phyloP scores from a whole-genome alignment of 2,888 invertebrate species.

The Adelphocoris suturalis region DNA sequence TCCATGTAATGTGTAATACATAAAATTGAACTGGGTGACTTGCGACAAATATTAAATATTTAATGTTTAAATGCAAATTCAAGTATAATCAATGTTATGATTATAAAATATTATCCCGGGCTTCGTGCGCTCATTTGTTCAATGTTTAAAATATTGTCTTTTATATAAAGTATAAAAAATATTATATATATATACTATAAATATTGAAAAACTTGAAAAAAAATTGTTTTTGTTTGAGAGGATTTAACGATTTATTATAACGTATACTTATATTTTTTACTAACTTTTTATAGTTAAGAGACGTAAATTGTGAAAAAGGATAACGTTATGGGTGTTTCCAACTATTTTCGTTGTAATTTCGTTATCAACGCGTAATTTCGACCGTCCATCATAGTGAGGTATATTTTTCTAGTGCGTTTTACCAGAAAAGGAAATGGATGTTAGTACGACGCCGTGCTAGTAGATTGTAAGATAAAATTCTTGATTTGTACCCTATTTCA shows the following conservation, averaged over 20 bases:
- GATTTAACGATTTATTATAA: constrained; percentile 31
- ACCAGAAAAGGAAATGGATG: constrained; percentile 19
- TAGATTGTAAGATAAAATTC: constrained; percentile 7
- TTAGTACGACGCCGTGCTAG: neutral
- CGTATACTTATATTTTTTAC: constrained; percentile 24
- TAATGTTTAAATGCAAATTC: constrained; percentile 20
- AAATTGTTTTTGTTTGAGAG: constrained; percentile 34
- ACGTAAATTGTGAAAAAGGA: constrained; percentile 13
- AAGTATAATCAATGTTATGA: constrained; percentile 3
- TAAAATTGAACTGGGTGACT: constrained; percentile 63
- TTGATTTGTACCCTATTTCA: neutral
- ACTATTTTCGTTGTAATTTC: constrained; percentile 4
- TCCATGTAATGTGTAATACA: neutral
- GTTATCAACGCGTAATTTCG: constrained; percentile 37
- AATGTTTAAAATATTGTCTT: constrained; percentile 36
- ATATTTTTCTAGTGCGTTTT: constrained; percentile 61
- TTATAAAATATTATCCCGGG: neutral
- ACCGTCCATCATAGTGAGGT: constrained; percentile 64
- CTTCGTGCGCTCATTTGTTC: constrained; percentile 14
- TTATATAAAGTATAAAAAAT: constrained; percentile 15
- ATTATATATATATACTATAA: neutral
- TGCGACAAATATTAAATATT: constrained; percentile 59
- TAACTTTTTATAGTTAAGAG: constrained; percentile 27
- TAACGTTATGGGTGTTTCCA: constrained; percentile 24
- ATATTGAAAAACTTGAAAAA: constrained; percentile 2